Evolutionary conservation across 2,113 vertebrate genomes (phyloP).

Genomic region (human): DNA sequence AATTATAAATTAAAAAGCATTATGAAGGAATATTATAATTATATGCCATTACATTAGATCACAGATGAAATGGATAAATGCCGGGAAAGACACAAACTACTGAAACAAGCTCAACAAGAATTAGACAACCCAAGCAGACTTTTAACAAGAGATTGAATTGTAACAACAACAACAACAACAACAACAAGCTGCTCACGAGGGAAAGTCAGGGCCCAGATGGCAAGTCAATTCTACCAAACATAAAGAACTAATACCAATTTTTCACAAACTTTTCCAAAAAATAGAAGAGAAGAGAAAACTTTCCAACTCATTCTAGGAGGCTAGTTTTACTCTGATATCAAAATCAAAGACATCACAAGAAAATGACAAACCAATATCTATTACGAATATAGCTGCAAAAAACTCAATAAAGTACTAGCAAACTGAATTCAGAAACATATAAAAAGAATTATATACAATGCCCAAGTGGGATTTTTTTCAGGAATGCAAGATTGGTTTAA

Average conservation of each 20-base stretch:
- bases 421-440: neutral
- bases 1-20: neutral
- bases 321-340: neutral
- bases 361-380: neutral
- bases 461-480: neutral
- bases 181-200: neutral
- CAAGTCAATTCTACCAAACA: neutral
- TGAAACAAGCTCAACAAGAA: neutral
- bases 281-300: neutral
- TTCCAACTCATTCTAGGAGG: neutral
- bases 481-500: neutral
- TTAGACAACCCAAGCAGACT: neutral
- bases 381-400: neutral
- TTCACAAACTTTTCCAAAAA: conserved; percentile 2
- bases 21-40: neutral
- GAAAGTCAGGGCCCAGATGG: neutral
- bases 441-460: neutral
- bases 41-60: neutral
- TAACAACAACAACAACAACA: neutral
- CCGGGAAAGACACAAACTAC: neutral
- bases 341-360: neutral
- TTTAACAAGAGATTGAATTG: neutral
- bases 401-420: neutral
- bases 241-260: neutral
- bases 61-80: neutral